A percentile compares a stretch with the other conserved stretches of the same genome.
Conservation (phyloP, 2,113 vertebrate species). For the Saimiri boliviensis region DNA sequence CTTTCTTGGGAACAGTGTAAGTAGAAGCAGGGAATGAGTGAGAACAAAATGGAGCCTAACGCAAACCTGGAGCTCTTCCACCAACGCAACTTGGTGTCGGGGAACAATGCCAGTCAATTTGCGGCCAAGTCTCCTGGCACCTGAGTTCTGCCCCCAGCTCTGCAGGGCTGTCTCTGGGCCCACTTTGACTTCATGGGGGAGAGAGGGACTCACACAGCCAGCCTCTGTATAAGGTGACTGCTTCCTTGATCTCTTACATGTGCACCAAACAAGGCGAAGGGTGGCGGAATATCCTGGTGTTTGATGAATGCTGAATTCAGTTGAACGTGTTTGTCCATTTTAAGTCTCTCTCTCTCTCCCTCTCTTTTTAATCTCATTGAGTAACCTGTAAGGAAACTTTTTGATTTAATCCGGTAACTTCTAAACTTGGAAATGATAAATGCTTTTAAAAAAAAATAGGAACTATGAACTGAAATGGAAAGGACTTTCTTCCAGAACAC, state of each 20-base stretch:
- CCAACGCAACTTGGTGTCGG: not conserved
- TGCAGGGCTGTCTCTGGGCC: not conserved
- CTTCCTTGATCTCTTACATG: not conserved
- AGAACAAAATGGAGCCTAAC: not conserved
- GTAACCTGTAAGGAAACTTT: not conserved
- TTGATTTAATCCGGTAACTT: not conserved
- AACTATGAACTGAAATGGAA: slow-evolving; percentile 4
- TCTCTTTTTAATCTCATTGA: not conserved
- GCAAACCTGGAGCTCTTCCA: not conserved
- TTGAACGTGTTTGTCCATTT: not conserved
- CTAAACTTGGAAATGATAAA: not conserved
- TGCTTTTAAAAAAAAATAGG: not conserved
- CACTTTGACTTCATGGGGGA: not conserved
- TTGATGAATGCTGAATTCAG: fast-evolving
- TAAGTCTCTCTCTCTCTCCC: not conserved
- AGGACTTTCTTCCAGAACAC: slow-evolving; percentile 18
- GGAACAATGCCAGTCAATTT: not conserved
- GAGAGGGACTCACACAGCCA: not conserved
- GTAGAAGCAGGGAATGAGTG: not conserved
- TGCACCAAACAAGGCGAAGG: not conserved
- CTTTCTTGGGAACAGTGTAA: too few species aligned
- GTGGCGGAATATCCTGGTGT: not conserved
- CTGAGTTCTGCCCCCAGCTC: not conserved
- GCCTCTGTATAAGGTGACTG: too few species aligned
- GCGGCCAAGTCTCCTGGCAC: not conserved